Evolutionary conservation across 1,140 invertebrate genomes (phyloP).

Genomic region (Metaphire vulgaris): DNA sequence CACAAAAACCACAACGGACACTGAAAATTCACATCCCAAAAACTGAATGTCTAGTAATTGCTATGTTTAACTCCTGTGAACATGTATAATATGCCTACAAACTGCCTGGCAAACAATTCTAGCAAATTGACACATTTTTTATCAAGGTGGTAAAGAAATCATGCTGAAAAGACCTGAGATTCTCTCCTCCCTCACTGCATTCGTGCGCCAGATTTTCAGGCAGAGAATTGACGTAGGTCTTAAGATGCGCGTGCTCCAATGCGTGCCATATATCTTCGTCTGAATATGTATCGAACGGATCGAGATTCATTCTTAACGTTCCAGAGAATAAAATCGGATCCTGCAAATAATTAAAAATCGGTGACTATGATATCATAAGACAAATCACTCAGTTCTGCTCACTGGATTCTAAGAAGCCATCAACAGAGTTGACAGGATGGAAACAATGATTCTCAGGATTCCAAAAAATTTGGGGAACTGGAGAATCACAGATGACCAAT

Average conservation of each 20-base stretch:
- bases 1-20: neutral
- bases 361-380: neutral
- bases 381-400: neutral
- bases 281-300: constrained; percentile 41
- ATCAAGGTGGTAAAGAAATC: no score
- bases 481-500: neutral
- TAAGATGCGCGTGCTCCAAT: constrained; percentile 41
- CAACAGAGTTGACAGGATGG: neutral
- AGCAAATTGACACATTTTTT: neutral
- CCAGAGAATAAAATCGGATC: constrained; percentile 46
- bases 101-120: neutral
- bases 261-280: constrained; percentile 43
- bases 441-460: neutral
- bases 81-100: neutral
- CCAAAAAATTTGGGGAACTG: neutral
- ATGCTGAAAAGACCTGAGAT: no score
- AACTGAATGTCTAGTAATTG: neutral
- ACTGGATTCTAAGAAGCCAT: neutral
- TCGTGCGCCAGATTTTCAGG: constrained; percentile 21
- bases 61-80: neutral
- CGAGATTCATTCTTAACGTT: constrained; percentile 41
- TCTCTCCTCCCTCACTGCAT: constrained; percentile 31
- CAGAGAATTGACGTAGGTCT: constrained; percentile 38
- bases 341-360: no score
- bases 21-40: neutral